These are phyloP conservation scores for Orcinus orca DNA, from an alignment of 2,113 vertebrate species.

Conservation along the genomic window DNA sequence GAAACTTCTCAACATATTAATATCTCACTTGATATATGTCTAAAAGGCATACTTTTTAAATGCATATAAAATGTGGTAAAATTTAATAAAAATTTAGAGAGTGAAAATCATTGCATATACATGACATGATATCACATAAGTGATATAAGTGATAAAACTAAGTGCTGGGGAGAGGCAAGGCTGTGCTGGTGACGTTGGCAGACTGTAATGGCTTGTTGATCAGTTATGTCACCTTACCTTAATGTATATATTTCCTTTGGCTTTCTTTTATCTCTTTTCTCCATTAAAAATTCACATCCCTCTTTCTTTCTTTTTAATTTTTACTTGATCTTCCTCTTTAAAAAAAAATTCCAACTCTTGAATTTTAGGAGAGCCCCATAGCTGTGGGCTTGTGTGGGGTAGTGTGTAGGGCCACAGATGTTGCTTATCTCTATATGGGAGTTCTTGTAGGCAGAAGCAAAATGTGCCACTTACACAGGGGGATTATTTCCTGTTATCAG, in stretches of 20 bases:
- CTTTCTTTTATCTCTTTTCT: not conserved
- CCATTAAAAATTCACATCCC: not conserved
- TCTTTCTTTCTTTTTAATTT: not conserved
- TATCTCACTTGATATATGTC: not conserved
- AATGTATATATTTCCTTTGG: not conserved
- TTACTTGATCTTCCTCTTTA: not conserved
- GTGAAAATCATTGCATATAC: not conserved
- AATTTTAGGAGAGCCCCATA: not conserved
- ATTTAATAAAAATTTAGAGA: not conserved
- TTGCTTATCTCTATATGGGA: not conserved
- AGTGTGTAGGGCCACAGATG: not conserved
- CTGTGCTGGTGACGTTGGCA: not conserved
- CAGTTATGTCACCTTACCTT: not conserved
- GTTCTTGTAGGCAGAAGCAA: not conserved
- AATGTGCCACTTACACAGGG: not conserved
- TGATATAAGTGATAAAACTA: not conserved
- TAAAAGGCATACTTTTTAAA: not conserved
- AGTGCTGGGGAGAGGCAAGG: not conserved
- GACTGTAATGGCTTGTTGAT: not conserved
- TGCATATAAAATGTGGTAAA: not conserved
- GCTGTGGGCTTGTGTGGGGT: not conserved
- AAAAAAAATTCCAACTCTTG: not conserved
- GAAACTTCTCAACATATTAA: not conserved
- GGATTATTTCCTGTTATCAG: not conserved
- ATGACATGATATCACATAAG: not conserved